These are phyloP conservation scores for Lycaena phlaeas DNA, from an alignment of 2,888 invertebrate genomes.

Conservation along the genomic window DNA sequence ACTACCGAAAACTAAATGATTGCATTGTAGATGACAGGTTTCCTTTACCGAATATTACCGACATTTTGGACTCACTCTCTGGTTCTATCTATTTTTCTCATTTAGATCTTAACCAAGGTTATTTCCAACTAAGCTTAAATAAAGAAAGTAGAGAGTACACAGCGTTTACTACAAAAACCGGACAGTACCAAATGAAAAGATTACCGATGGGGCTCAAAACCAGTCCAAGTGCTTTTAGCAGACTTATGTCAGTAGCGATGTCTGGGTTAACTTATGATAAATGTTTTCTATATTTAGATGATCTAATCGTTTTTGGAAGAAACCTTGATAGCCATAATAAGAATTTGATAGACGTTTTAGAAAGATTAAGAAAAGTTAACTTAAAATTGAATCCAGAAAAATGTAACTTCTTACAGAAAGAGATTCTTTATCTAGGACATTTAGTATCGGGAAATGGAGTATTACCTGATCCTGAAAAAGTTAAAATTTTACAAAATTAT, in stretches of 20 bases:
- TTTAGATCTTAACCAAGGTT: slow-evolving; percentile 7
- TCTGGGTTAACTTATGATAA: slow-evolving; percentile 12
- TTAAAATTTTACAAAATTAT: slow-evolving; percentile 15
- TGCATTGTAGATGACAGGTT: slow-evolving; percentile 13
- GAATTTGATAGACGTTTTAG: slow-evolving; percentile 6
- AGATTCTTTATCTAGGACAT: slow-evolving; percentile 14
- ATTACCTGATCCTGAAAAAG: slow-evolving; percentile 15
- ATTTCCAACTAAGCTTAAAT: slow-evolving; percentile 1
- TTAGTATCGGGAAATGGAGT: slow-evolving; percentile 12
- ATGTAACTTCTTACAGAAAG: slow-evolving; percentile 10
- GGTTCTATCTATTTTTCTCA: slow-evolving; percentile 13
- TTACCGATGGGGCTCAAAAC: slow-evolving; percentile 17
- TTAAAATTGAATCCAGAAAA: slow-evolving; percentile 9
- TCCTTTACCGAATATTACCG: slow-evolving; percentile 7
- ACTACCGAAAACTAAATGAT: slow-evolving; percentile 14
- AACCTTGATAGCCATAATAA: slow-evolving; percentile 1
- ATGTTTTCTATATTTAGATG: slow-evolving; percentile 13
- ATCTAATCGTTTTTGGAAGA: slow-evolving; percentile 10
- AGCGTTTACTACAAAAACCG: slow-evolving; percentile 9
- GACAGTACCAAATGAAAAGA: slow-evolving; percentile 14
- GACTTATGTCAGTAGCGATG: slow-evolving; percentile 13
- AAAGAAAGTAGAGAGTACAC: slow-evolving; percentile 8
- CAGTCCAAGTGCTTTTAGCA: slow-evolving; percentile 13
- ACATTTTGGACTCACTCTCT: slow-evolving; percentile 10
- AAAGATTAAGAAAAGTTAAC: slow-evolving; percentile 11